phyloP scores from a whole-genome alignment of 2,113 vertebrate species.

The Oryzias celebensis region DNA sequence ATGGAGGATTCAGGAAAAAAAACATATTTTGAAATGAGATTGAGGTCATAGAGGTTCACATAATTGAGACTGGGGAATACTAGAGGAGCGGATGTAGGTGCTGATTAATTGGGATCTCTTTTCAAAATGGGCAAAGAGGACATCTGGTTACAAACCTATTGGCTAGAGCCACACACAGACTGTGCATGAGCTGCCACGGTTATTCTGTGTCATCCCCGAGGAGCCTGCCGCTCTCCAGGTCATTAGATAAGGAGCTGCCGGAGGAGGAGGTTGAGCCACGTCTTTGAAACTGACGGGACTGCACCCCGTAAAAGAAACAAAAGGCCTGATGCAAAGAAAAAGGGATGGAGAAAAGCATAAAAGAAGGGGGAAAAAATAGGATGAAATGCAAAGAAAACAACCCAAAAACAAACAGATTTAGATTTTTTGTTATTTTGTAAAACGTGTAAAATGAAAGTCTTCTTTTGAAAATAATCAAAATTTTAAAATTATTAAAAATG shows the following conservation, averaged over 20 bases:
- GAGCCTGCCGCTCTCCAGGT: slow-evolving; percentile 93
- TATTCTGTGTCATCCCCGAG: slow-evolving; percentile 83
- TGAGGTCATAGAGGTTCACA: background rate
- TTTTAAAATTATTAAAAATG: too few relatives aligned
- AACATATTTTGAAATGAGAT: background rate
- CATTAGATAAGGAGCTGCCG: slow-evolving; percentile 89
- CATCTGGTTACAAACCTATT: slow-evolving; percentile 67
- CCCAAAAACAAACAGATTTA: background rate
- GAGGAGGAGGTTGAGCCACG: slow-evolving; percentile 88
- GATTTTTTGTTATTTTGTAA: background rate
- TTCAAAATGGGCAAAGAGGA: slow-evolving; percentile 1
- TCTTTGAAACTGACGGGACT: slow-evolving; percentile 85
- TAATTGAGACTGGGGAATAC: background rate
- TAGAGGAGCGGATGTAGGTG: background rate
- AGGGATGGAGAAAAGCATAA: slow-evolving; percentile 38
- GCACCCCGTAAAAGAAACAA: slow-evolving; percentile 92
- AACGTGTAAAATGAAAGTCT: too few relatives aligned
- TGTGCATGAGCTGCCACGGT: slow-evolving; percentile 53
- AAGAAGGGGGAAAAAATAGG: background rate
- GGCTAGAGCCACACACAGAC: slow-evolving; percentile 61
- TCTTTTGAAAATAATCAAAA: too few relatives aligned
- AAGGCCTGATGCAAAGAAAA: slow-evolving; percentile 82
- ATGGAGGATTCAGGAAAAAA: too few relatives aligned
- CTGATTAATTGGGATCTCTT: background rate
- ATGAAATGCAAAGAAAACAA: background rate